Conservation (phyloP, 2,113 vertebrate species). For the Sterna hirundo region DNA sequence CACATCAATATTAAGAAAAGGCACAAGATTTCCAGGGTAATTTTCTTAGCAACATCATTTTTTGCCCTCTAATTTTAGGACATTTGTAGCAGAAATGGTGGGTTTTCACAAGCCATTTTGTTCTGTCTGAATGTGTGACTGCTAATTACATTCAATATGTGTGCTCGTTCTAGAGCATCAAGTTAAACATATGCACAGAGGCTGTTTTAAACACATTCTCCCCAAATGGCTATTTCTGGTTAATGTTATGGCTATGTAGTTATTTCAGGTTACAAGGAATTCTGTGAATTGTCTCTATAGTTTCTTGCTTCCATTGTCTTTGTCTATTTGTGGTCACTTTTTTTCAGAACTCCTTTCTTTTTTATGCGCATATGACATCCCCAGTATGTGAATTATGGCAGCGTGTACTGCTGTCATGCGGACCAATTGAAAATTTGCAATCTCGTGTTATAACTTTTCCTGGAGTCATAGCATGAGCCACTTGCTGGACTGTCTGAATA, state of each 20-base stretch:
- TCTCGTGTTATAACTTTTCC: background rate
- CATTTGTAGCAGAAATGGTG: background rate
- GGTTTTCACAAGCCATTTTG: background rate
- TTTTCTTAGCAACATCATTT: background rate
- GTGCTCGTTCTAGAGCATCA: background rate
- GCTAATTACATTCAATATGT: background rate
- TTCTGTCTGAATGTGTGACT: background rate
- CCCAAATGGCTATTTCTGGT: background rate
- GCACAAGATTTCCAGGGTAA: background rate
- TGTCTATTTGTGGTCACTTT: background rate
- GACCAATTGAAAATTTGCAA: background rate
- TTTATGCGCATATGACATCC: background rate
- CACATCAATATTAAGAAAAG: background rate
- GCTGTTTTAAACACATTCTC: background rate
- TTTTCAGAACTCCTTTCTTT: background rate
- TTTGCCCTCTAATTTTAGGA: background rate
- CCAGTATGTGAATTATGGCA: background rate
- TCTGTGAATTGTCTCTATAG: background rate
- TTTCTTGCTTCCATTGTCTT: background rate
- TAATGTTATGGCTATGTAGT: background rate
- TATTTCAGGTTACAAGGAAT: background rate
- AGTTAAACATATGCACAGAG: background rate
- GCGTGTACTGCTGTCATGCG: no score
- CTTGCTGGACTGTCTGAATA: background rate
- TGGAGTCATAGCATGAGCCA: background rate